A percentile compares a stretch with the other conserved stretches of the same genome.
Evolutionary conservation across 2,113 vertebrate species (phyloP).

Genomic region (Dissostichus mawsoni): DNA sequence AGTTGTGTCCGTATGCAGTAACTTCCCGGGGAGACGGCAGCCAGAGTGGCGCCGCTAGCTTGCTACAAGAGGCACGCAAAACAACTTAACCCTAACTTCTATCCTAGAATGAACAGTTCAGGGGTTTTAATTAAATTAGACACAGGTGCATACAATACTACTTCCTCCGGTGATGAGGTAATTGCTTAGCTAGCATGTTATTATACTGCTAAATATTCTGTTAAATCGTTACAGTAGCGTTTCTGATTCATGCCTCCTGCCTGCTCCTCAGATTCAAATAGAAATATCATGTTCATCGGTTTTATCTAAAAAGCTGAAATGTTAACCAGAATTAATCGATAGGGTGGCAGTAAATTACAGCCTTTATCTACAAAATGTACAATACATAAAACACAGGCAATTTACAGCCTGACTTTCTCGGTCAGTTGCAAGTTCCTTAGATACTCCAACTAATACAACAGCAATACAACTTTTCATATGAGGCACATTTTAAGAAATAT

Average conservation of each 20-base stretch:
- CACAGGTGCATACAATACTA: rapidly evolving
- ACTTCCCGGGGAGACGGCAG: slow-evolving; percentile 37
- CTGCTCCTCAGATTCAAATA: slow-evolving; percentile 1
- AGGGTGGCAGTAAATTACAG: background rate
- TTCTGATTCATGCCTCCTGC: slow-evolving; percentile 1
- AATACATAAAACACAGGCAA: too few species aligned
- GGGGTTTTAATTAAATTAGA: background rate
- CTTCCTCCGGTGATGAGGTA: background rate
- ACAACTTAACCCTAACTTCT: slow-evolving; percentile 9
- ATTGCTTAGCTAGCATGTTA: slow-evolving; percentile 5
- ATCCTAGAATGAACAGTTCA: background rate
- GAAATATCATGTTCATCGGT: background rate
- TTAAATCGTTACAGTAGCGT: background rate
- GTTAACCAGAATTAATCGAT: background rate
- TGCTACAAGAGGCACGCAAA: background rate
- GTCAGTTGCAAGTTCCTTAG: background rate
- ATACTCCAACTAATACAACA: background rate
- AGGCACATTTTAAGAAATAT: too few species aligned
- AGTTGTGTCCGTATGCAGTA: background rate
- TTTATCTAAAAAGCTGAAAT: background rate
- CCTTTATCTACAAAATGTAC: background rate
- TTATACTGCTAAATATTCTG: background rate
- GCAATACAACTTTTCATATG: background rate
- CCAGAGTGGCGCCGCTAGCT: slow-evolving; percentile 68
- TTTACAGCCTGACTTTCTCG: background rate